Evolutionary conservation across 2,113 vertebrate genomes (phyloP).

Genomic region (Marmota monax): DNA sequence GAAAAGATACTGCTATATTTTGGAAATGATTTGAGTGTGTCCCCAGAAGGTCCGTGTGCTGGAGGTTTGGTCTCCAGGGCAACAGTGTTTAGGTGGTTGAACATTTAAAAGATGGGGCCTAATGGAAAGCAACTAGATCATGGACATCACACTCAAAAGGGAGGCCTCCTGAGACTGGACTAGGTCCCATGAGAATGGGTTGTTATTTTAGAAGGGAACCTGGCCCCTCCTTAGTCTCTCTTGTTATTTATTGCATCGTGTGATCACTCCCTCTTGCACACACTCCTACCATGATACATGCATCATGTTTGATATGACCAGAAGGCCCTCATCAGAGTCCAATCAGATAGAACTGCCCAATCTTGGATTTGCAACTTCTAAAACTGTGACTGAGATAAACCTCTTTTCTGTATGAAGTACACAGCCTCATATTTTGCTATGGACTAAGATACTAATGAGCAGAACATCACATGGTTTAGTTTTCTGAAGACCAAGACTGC

Average conservation of each 20-base stretch:
- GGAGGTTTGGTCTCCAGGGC: not conserved
- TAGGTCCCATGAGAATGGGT: not conserved
- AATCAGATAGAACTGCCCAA: not conserved
- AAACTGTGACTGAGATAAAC: not conserved
- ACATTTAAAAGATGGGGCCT: not conserved
- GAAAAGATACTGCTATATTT: not conserved
- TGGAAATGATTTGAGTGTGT: not conserved
- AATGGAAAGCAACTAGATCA: too few relatives aligned
- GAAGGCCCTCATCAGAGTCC: not conserved
- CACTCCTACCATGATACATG: not conserved
- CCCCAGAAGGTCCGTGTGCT: too few relatives aligned
- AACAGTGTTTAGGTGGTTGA: not conserved
- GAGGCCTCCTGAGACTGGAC: not conserved
- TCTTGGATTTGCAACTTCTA: not conserved
- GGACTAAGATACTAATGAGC: not conserved
- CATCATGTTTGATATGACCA: not conserved
- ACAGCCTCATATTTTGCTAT: not conserved
- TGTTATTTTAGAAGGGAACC: not conserved
- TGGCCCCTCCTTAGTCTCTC: not conserved
- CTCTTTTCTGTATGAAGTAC: not conserved
- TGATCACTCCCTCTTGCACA: too few relatives aligned
- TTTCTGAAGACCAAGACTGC: not conserved
- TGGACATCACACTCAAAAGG: not conserved
- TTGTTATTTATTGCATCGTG: not conserved
- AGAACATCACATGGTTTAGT: not conserved